phyloP scores from a whole-genome alignment of 2,113 vertebrate species.

The Triplophysa siluroides region DNA sequence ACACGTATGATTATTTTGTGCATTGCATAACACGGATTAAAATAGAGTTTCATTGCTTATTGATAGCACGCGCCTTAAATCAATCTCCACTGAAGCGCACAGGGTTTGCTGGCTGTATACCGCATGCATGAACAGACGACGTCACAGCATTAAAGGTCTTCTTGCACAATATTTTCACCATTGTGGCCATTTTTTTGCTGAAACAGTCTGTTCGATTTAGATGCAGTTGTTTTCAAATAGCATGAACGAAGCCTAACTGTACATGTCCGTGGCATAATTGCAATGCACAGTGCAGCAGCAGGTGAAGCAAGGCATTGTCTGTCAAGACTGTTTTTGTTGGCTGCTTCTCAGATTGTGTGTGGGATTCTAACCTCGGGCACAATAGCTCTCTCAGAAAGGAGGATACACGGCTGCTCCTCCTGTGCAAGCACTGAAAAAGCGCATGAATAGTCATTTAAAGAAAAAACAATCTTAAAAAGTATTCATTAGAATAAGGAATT shows the following conservation, averaged over 20 bases:
- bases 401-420: constrained; percentile 89
- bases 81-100: constrained; percentile 76
- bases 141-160: constrained; percentile 15
- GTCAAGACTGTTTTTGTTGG: constrained; percentile 99
- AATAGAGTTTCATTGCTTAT: constrained; percentile 80
- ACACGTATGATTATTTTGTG: constrained; percentile 64
- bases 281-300: constrained; percentile 92
- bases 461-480: constrained; percentile 91
- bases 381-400: constrained; percentile 94
- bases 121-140: background rate
- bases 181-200: constrained; percentile 82
- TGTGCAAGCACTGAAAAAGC: constrained; percentile 67
- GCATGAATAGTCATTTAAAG: constrained; percentile 92
- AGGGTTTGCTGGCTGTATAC: constrained; percentile 75
- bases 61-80: constrained; percentile 80
- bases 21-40: constrained; percentile 79
- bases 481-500: constrained; percentile 89
- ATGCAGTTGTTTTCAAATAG: constrained; percentile 91
- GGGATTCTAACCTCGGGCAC: constrained; percentile 97
- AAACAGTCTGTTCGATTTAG: constrained; percentile 84
- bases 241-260: constrained; percentile 95
- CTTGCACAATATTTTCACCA: constrained; percentile 65
- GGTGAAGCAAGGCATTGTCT: constrained; percentile 99
- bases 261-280: constrained; percentile 97
- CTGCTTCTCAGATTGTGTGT: constrained; percentile 98